Base-by-base conservation (phyloP, 2,113 vertebrate species). In the Vireo altiloquus region DNA sequence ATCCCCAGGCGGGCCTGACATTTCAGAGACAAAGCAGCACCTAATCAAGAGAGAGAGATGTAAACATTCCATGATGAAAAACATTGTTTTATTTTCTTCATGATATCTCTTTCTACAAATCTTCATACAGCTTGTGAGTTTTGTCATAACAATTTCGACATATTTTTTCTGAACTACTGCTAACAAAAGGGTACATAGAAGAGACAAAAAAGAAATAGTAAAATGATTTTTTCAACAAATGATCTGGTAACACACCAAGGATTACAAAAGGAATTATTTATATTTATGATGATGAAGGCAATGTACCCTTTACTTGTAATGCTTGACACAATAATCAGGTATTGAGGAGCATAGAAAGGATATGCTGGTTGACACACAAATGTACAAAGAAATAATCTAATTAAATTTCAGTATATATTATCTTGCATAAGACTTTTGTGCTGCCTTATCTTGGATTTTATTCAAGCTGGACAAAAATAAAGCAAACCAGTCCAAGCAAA, bases 1-100 rank as follows among this genome's bases (percentile, higher is more conserved):
- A 85, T 94, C 35, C 98, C 98, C 27, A 98, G 82, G 24, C 82
- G 95, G 11, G 95, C 97, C 22, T 10, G 72, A 85, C 98, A 98
- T 33, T 59, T 88, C 61, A 98, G 39, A 70, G 54, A 82, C 11
- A 70, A 61, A 80, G 85, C 3, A 88, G 90, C 54, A 89, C 98
- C 98, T 98, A 74, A 78, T 49, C 8, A 56, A 64, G 44, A 93
- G 75, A 59, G 4, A 83, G 33, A 82, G 22, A 22, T 60, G 31
- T 50, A 76, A 85, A 69, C 6, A 66, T 46, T 57, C 37, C 57
- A 35, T 46, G 25, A 78, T 16, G 13, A 74, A 90, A 91, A 74
- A 22, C 15, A 17, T 18, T 6, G 37, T 44, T 64, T 52, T 47
- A 31, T 64, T 89, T 60, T 68, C 37, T 25, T 56, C 25, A 9